Evolutionary conservation across 2,113 vertebrate species (phyloP).

Genomic region (Pipra filicauda): DNA sequence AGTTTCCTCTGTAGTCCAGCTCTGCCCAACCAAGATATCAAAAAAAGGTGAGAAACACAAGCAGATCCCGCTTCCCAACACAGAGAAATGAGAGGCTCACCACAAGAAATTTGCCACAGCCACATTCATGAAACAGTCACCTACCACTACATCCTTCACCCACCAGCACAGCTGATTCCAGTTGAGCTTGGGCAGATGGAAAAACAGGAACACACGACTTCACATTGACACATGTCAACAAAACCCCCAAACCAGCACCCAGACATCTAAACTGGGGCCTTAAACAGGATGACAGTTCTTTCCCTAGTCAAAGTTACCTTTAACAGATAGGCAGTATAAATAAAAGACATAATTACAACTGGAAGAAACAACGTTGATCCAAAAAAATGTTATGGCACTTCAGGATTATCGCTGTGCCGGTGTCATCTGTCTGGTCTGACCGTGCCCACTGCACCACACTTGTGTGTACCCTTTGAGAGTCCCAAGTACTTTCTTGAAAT

Average conservation of each 20-base stretch:
- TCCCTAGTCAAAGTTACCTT: not conserved
- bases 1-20: not conserved
- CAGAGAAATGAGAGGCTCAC: not conserved
- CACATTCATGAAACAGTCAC: not conserved
- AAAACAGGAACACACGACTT: not conserved
- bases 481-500: not conserved
- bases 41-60: not conserved
- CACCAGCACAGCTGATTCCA: not conserved
- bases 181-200: not conserved
- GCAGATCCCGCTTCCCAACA: not conserved
- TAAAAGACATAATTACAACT: not conserved
- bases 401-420: not conserved
- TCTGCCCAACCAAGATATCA: not conserved
- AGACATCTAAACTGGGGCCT: not conserved
- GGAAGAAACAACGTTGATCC: not conserved
- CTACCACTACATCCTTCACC: not conserved
- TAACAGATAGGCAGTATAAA: not conserved
- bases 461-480: not conserved
- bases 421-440: not conserved
- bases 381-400: not conserved
- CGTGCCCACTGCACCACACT: not conserved
- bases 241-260: not conserved
- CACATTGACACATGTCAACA: not conserved
- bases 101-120: not conserved
- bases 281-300: not conserved